These are phyloP conservation scores for Cyanoramphus novaezelandiae DNA, from an alignment of 2,113 vertebrate species.

Conservation along the genomic window DNA sequence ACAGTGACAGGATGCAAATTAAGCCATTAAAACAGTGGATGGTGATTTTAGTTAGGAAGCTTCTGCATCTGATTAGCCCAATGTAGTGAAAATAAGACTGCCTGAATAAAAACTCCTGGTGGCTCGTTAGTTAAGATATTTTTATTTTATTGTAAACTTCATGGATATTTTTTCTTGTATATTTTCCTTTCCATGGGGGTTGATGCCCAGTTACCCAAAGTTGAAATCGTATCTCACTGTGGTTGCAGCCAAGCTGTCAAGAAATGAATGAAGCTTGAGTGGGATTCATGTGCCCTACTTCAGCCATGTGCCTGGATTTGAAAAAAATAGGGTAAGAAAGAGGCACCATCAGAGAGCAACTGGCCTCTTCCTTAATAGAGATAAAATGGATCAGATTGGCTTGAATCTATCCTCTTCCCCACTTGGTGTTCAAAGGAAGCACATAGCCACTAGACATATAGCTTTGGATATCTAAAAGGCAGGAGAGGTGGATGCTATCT, in stretches of 20 bases:
- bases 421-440: not conserved
- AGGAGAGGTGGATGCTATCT: not conserved
- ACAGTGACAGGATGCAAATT: not conserved
- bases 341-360: not conserved
- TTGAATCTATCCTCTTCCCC: not conserved
- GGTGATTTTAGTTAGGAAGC: not conserved
- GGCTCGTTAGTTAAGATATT: not conserved
- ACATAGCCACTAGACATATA: not conserved
- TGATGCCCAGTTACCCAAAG: not conserved
- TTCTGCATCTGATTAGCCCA: not conserved
- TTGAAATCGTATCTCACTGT: not conserved
- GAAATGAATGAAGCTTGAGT: not conserved
- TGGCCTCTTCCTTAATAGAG: not conserved
- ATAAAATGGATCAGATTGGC: not conserved
- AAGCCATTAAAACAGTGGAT: not conserved
- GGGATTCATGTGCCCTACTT: not conserved
- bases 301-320: not conserved
- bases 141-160: not conserved
- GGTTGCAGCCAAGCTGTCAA: not conserved
- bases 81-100: not conserved
- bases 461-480: not conserved
- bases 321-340: not conserved
- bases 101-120: not conserved
- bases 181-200: not conserved
- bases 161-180: not conserved